Evolutionary conservation across 2,113 vertebrate species (phyloP), one percentile per base, ranked within the genome.

Genomic region (Anser brachyrhynchus): DNA sequence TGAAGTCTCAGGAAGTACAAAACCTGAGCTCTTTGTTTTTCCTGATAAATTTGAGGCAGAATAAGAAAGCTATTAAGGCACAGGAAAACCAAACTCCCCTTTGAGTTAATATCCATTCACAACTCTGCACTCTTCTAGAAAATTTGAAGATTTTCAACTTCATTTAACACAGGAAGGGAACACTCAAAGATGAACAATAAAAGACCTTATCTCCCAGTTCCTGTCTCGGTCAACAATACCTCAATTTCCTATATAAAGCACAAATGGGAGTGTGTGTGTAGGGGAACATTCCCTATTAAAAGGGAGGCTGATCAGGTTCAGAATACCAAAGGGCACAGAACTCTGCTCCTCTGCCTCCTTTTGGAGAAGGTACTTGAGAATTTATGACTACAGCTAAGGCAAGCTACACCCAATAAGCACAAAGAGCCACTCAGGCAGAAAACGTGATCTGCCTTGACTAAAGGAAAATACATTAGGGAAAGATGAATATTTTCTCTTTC

Each of bases 231-330:
- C 46, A 79, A 57, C 21, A 43, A 39, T 41, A 64, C 46, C n/a
- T 66, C 1, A 0, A n/a, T 28, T 33, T 20, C 51, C 49, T 59
- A 37, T 2, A 13, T 3, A 28, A 58, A 65, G 22, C 8, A 33
- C 10, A 86, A 64, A 74, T 3, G 23, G n/a, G 49, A 46, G 14
- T 35, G 8, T 14, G 19, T 31, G 29, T 5, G 16, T 2, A 13
- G 54, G 28, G 21, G 37, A 15, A 35, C 23, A n/a, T 3, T 22
- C 33, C 25, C 29, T 29, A 18, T 39, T 18, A 35, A 52, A 23
- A 57, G 20, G 21, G 46, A 58, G 9, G 43, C 44, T 7, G 21
- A 69, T 46, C 29, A 43, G 69, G 54, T n/a, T 67, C 41, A 37
- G 43, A 29, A 4, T 18, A 29, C 18, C 26, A 21, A 37, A 43